A percentile compares a stretch with the other conserved stretches of the same genome.
These are phyloP conservation scores for Macroglossus sobrinus DNA, from an alignment of 2,113 vertebrate genomes.

Conservation along the genomic window DNA sequence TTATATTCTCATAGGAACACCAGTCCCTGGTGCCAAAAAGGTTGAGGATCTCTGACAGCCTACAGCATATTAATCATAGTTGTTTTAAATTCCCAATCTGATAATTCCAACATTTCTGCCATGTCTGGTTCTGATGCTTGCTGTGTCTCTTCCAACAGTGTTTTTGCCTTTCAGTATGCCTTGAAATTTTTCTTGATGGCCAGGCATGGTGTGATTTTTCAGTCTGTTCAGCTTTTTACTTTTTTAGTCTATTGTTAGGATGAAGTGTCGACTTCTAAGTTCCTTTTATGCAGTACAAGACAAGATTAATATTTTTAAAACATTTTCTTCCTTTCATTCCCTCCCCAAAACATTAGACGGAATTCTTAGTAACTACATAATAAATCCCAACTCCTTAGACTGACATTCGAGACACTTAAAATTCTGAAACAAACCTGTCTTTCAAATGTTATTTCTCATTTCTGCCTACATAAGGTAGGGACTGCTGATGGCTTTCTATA, in stretches of 20 bases:
- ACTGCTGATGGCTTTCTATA: background rate
- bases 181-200: background rate
- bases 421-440: background rate
- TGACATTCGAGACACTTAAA: background rate
- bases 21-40: no score
- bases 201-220: background rate
- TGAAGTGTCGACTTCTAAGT: background rate
- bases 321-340: background rate
- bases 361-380: background rate
- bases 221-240: background rate
- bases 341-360: background rate
- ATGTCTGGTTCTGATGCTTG: background rate
- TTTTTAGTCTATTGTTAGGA: background rate
- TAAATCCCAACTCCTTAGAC: background rate
- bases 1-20: no score
- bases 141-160: background rate
- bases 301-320: background rate
- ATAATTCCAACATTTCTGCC: background rate
- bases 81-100: background rate
- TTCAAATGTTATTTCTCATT: background rate
- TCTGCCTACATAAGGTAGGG: background rate
- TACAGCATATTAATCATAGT: background rate
- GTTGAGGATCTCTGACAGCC: no score
- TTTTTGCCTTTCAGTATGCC: background rate
- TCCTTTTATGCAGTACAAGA: background rate